A percentile compares a stretch with the other conserved stretches of the same genome.
Conservation (phyloP, 1,140 invertebrate species). For the Nilaparvata lugens region DNA sequence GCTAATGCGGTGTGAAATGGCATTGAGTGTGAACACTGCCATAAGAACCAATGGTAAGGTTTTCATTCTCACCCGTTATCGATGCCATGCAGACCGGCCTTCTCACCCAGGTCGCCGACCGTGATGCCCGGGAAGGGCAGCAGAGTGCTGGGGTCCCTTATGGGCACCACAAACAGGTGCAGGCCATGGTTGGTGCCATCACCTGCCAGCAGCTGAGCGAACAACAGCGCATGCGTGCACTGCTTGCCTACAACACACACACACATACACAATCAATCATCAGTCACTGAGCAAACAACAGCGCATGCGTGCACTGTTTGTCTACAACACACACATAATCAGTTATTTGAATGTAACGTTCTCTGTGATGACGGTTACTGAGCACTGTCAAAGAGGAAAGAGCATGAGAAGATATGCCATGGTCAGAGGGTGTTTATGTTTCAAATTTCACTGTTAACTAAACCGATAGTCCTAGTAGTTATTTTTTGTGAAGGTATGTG, state of each 20-base stretch:
- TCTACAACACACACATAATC: constrained; percentile 31
- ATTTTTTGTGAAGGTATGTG: too few species aligned
- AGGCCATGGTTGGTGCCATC: constrained; percentile 68
- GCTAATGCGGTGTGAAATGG: too few species aligned
- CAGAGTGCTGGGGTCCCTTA: constrained; percentile 66
- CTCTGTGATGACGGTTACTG: too few species aligned
- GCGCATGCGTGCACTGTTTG: constrained; percentile 74
- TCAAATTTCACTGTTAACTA: too few species aligned
- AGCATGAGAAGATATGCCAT: too few species aligned
- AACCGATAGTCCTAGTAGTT: too few species aligned
- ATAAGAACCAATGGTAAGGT: too few species aligned
- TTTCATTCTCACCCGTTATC: constrained; percentile 80
- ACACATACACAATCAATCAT: neutral
- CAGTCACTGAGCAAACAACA: constrained; percentile 76
- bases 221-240: constrained; percentile 77
- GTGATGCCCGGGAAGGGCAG: constrained; percentile 56
- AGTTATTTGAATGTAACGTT: too few species aligned
- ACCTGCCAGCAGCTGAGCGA: constrained; percentile 74
- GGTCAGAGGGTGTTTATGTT: too few species aligned
- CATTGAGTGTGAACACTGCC: too few species aligned
- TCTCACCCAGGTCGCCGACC: constrained; percentile 79
- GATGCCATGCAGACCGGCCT: constrained; percentile 75
- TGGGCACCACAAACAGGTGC: constrained; percentile 76
- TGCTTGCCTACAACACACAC: constrained; percentile 47
- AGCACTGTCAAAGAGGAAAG: too few species aligned